phyloP scores from a whole-genome alignment of 2,797 vertebrate genomes.

The Sebastes cheni region DNA sequence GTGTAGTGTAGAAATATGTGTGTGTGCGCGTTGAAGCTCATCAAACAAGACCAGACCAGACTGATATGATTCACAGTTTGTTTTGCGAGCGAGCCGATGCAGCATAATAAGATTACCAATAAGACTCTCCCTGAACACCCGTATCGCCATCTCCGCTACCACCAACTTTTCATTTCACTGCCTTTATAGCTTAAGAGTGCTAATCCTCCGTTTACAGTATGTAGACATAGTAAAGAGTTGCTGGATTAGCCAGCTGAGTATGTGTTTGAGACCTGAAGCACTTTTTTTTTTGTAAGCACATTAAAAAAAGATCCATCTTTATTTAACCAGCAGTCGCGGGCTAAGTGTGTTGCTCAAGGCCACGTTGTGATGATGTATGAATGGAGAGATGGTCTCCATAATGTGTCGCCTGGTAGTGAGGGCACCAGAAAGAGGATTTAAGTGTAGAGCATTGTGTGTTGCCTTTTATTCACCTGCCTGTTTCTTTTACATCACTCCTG shows the following conservation, averaged over 20 bases:
- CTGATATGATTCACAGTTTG: slow-evolving; percentile 47
- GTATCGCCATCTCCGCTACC: slow-evolving; percentile 18
- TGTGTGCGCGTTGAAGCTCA: neutral
- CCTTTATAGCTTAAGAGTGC: slow-evolving; percentile 36
- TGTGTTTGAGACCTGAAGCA: slow-evolving; percentile 5
- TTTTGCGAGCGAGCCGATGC: slow-evolving; percentile 23
- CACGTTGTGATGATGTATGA: slow-evolving; percentile 20
- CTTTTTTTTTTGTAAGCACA: neutral
- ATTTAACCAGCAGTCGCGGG: slow-evolving; percentile 12
- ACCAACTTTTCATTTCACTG: slow-evolving; percentile 46
- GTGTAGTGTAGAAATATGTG: no score
- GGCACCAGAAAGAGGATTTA: neutral
- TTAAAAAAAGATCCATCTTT: slow-evolving; percentile 34
- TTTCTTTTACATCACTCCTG: neutral
- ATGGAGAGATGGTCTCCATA: slow-evolving; percentile 4
- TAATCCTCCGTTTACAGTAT: slow-evolving; percentile 64
- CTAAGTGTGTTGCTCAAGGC: slow-evolving; percentile 43
- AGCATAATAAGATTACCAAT: slow-evolving; percentile 51
- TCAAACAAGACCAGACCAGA: slow-evolving; percentile 31
- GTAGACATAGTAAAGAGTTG: slow-evolving; percentile 35
- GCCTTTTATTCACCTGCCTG: neutral
- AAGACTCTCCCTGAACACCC: slow-evolving; percentile 36
- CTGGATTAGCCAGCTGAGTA: slow-evolving; percentile 15
- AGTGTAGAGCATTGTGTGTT: neutral
- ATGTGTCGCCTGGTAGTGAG: neutral